These are phyloP conservation scores for Cercopithecus mona DNA, from an alignment of 2,113 vertebrate genomes.

Conservation along the genomic window DNA sequence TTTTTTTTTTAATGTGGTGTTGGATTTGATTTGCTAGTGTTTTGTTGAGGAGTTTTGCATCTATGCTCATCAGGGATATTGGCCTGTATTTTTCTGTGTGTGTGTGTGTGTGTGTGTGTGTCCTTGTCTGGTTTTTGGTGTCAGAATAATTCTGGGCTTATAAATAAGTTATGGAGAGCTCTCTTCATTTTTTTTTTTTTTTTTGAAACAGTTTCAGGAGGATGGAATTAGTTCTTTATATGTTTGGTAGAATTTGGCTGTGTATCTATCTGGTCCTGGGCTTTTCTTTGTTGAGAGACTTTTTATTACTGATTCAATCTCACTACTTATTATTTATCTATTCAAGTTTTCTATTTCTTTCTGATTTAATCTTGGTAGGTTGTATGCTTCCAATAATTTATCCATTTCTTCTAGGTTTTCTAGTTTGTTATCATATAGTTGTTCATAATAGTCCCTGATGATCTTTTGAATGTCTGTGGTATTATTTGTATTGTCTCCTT, in stretches of 20 bases:
- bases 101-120: background rate
- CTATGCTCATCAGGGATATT: background rate
- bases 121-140: background rate
- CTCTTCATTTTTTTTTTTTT: background rate
- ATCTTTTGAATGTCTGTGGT: background rate
- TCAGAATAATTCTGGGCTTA: background rate
- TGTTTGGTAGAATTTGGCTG: background rate
- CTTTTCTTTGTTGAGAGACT: background rate
- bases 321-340: background rate
- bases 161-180: background rate
- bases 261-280: background rate
- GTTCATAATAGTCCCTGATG: background rate
- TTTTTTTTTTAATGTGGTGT: no score
- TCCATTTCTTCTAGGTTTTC: background rate
- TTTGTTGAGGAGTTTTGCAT: background rate
- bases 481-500: background rate
- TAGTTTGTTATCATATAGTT: background rate
- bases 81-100: background rate
- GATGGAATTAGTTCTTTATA: background rate
- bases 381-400: background rate
- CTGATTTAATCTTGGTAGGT: background rate
- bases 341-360: background rate
- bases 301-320: background rate
- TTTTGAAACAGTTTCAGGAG: background rate
- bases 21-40: background rate